Conservation (phyloP, 37 sponge, comb jelly and placozoan genomes). For the Cladorhizidae sp. region DNA sequence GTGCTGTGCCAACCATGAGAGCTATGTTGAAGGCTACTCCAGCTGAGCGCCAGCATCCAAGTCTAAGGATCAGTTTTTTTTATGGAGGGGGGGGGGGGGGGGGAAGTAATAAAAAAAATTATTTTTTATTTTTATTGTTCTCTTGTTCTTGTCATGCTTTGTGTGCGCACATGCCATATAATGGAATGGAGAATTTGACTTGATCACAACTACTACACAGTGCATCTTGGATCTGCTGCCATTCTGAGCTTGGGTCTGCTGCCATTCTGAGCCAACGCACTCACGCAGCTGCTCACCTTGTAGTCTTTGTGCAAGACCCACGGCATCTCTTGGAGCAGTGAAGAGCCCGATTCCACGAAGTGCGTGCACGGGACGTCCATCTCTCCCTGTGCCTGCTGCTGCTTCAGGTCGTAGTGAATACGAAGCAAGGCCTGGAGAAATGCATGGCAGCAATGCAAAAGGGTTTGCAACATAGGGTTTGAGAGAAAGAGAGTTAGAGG, state of each 20-base stretch:
- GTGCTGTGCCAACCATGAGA: no score
- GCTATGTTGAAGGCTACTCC: no score
- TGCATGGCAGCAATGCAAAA: background rate
- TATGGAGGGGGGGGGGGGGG: no score
- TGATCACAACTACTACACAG: slow-evolving; percentile 3
- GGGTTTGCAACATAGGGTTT: no score
- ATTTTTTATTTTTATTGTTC: no score
- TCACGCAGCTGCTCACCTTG: slow-evolving; percentile 44
- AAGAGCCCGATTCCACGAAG: slow-evolving; percentile 75
- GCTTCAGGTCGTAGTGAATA: slow-evolving; percentile 60
- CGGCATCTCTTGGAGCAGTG: slow-evolving; percentile 81
- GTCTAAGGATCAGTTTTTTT: no score
- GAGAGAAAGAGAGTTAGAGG: no score
- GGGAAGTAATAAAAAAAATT: no score
- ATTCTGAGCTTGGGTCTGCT: background rate
- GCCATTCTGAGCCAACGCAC: no score
- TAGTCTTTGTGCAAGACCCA: slow-evolving; percentile 68
- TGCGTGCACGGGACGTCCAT: slow-evolving; percentile 42
- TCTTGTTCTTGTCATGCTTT: no score
- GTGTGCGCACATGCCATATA: slow-evolving; percentile 11
- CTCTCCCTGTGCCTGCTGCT: slow-evolving; percentile 9
- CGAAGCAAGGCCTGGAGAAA: slow-evolving; percentile 46
- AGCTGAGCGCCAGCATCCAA: no score
- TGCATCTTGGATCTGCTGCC: background rate
- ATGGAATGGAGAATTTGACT: background rate